These are phyloP conservation scores for Theristicus caerulescens DNA, from an alignment of 2,113 vertebrate genomes.

Conservation along the genomic window DNA sequence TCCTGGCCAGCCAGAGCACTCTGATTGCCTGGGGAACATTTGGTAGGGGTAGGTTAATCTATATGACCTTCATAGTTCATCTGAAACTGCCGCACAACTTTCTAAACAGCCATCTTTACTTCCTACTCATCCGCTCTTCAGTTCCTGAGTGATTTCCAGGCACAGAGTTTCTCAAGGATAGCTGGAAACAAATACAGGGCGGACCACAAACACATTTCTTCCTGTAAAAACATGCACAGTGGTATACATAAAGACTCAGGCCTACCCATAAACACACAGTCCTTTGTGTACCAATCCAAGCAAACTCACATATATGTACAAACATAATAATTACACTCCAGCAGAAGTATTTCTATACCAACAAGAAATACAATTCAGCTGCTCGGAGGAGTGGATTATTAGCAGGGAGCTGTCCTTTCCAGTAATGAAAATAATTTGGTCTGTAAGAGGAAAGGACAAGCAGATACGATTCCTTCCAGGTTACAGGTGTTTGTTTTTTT, in stretches of 20 bases:
- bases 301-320: background rate
- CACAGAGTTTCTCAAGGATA: background rate
- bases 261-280: background rate
- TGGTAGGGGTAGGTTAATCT: conserved; percentile 56
- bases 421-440: background rate
- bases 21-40: conserved; percentile 47
- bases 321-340: background rate
- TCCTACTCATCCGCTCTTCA: background rate
- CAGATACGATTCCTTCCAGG: background rate
- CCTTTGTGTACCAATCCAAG: background rate
- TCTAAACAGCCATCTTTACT: conserved; percentile 25
- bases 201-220: background rate
- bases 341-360: background rate
- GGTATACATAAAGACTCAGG: background rate
- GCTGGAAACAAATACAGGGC: background rate
- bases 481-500: background rate
- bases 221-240: background rate
- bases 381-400: background rate
- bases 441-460: background rate
- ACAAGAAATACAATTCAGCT: background rate
- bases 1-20: background rate
- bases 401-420: background rate
- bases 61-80: conserved; percentile 47
- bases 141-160: background rate
- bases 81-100: conserved; percentile 46